These are phyloP conservation scores for Lucinisca nassula DNA, from an alignment of 2,888 invertebrate genomes.

Conservation along the genomic window DNA sequence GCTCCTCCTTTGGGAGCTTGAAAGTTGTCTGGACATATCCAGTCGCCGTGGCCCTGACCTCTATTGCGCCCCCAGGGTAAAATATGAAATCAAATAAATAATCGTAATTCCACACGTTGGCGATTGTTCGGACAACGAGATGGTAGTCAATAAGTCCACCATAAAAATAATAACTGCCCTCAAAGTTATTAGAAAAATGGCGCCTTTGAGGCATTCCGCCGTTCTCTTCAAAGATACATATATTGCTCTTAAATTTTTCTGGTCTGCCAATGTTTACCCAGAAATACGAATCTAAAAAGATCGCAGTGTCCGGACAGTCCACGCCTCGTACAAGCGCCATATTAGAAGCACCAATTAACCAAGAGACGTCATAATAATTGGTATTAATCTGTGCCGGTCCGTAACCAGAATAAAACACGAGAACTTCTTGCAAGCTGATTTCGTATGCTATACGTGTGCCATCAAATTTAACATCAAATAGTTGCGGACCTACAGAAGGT, in stretches of 20 bases:
- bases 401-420: constrained; percentile 79
- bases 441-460: constrained; percentile 82
- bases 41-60: constrained; percentile 76
- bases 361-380: constrained; percentile 75
- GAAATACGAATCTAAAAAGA: constrained; percentile 75
- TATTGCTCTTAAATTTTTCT: constrained; percentile 60
- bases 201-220: constrained; percentile 77
- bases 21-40: constrained; percentile 79
- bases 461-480: constrained; percentile 78
- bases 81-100: constrained; percentile 83
- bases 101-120: constrained; percentile 81
- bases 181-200: constrained; percentile 72
- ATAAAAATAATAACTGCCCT: constrained; percentile 68
- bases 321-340: constrained; percentile 80
- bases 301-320: constrained; percentile 83
- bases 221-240: constrained; percentile 83
- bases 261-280: constrained; percentile 65
- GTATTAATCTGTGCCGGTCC: constrained; percentile 70
- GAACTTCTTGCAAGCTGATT: constrained; percentile 80
- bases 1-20: constrained; percentile 56
- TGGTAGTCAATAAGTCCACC: constrained; percentile 75
- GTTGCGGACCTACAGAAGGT: constrained; percentile 75
- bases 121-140: constrained; percentile 78
- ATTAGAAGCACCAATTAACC: constrained; percentile 74
- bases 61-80: constrained; percentile 80